Conservation (phyloP, 2,113 vertebrate species). For the Tragelaphus scriptus region DNA sequence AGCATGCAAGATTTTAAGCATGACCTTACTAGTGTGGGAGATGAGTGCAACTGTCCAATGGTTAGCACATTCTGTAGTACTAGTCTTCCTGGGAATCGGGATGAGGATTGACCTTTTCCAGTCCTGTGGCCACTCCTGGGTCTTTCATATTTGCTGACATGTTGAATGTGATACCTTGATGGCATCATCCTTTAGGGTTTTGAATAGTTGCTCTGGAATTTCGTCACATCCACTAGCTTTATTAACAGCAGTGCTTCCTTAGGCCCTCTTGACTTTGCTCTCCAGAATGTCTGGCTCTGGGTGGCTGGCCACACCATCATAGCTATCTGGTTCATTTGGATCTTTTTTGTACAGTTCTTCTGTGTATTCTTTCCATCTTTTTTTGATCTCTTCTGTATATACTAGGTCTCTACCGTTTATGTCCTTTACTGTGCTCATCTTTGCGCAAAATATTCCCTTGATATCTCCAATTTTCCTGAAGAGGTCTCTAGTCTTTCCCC, state of each 20-base stretch:
- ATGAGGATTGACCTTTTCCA: neutral
- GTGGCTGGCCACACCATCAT: neutral
- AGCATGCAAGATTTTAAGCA: neutral
- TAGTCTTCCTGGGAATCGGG: neutral
- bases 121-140: neutral
- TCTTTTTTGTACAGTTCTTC: neutral
- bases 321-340: neutral
- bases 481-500: neutral
- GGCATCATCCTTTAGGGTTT: neutral
- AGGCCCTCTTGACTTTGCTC: neutral
- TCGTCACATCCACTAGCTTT: neutral
- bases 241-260: neutral
- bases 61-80: neutral
- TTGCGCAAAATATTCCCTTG: neutral
- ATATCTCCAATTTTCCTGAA: neutral
- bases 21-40: neutral
- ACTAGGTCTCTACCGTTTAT: neutral
- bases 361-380: neutral
- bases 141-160: neutral
- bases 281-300: neutral
- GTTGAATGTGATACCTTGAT: neutral
- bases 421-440: neutral
- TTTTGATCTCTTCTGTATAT: neutral
- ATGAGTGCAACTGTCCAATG: neutral
- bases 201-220: neutral